Conservation (phyloP, 2,888 invertebrate species). For the Caenorhabditis becei region DNA sequence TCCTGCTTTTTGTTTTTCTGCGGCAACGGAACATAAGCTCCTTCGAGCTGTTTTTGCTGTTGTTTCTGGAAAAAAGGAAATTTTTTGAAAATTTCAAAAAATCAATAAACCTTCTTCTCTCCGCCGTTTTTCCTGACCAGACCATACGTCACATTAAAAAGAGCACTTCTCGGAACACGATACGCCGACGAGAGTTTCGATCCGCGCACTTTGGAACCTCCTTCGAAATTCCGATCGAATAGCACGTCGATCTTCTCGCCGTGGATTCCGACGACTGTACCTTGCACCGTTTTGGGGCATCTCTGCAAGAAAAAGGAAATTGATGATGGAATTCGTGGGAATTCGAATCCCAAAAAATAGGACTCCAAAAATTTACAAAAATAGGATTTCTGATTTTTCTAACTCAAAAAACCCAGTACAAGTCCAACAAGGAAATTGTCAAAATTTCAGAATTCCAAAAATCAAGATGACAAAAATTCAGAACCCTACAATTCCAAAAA, state of each 20-base stretch:
- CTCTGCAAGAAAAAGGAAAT: slow-evolving; percentile 81
- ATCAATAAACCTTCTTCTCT: slow-evolving; percentile 17
- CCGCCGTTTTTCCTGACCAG: slow-evolving; percentile 46
- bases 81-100: background rate
- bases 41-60: slow-evolving; percentile 10
- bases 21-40: slow-evolving; percentile 31
- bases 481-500: too few species aligned
- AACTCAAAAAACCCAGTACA: too few species aligned
- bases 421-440: too few species aligned
- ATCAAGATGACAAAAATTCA: too few species aligned
- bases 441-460: too few species aligned
- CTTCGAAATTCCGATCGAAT: slow-evolving; percentile 89
- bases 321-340: slow-evolving; percentile 80
- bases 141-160: slow-evolving; percentile 69
- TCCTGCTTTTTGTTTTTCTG: slow-evolving; percentile 34
- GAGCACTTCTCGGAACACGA: slow-evolving; percentile 56
- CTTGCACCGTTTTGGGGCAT: slow-evolving; percentile 83
- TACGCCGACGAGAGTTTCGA: slow-evolving; percentile 41
- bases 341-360: background rate
- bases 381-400: too few species aligned
- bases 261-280: slow-evolving; percentile 87
- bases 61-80: slow-evolving; percentile 10
- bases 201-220: slow-evolving; percentile 83
- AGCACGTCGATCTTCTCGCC: slow-evolving; percentile 86
- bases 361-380: background rate